Evolutionary conservation across 2,113 vertebrate genomes (phyloP).

Genomic region (Seriola quinqueradiata): DNA sequence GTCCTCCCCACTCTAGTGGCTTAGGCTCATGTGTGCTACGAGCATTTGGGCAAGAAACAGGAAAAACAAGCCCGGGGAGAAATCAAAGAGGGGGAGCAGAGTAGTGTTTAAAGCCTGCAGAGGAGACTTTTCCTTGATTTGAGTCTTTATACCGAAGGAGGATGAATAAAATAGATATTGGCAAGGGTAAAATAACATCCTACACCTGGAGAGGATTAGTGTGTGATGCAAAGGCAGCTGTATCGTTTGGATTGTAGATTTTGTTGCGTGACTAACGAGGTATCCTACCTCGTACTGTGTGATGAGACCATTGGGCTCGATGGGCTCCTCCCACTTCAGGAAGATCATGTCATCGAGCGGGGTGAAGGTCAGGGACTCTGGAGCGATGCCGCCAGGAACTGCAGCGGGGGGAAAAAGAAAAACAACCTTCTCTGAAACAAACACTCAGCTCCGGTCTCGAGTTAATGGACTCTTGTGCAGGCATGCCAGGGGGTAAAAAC

Average conservation of each 20-base stretch:
- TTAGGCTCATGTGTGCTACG: slow-evolving; percentile 4
- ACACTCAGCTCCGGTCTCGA: slow-evolving; percentile 35
- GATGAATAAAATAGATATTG: slow-evolving; percentile 32
- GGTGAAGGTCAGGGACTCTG: slow-evolving; percentile 93
- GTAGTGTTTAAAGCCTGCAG: slow-evolving; percentile 11
- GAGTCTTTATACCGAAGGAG: slow-evolving; percentile 42
- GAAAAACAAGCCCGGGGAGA: slow-evolving; percentile 21
- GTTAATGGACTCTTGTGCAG: slow-evolving; percentile 56
- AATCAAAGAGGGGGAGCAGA: slow-evolving; percentile 21
- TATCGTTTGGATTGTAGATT: not conserved
- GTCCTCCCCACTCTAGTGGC: slow-evolving; percentile 50
- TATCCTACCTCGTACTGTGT: slow-evolving; percentile 93
- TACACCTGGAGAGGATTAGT: slow-evolving; percentile 42
- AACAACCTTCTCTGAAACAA: slow-evolving; percentile 65
- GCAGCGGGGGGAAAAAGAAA: slow-evolving; percentile 44
- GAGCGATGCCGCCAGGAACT: slow-evolving; percentile 94
- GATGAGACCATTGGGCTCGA: slow-evolving; percentile 96
- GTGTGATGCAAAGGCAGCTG: not conserved
- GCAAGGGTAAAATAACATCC: slow-evolving; percentile 42
- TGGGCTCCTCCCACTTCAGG: slow-evolving; percentile 96
- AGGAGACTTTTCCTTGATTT: slow-evolving; percentile 16
- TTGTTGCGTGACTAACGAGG: not conserved
- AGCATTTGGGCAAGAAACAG: slow-evolving; percentile 28
- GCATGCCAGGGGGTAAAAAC: slow-evolving; percentile 59
- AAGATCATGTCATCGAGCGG: slow-evolving; percentile 96